Base-by-base conservation (phyloP, 2,113 vertebrate species). In the Ia io region DNA sequence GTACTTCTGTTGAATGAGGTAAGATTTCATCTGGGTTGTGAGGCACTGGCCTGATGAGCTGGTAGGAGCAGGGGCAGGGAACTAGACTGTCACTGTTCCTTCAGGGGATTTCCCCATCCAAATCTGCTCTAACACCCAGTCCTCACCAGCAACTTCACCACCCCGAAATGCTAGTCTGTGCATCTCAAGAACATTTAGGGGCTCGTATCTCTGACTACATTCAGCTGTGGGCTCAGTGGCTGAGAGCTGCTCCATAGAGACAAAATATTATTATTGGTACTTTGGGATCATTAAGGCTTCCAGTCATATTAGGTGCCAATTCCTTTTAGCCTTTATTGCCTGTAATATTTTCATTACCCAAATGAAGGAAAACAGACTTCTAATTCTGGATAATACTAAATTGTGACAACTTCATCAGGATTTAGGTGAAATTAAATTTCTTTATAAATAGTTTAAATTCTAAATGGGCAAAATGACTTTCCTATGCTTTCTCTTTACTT, bases 371-470 rank as follows among this genome's bases (percentile, higher is more conserved):
- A 80, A 63, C 44, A 56, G 84, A 93, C 59, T 83, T 94, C 37
- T 82, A 84, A 79, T 95, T 93, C 79, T 87, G 69, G 56, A 37
- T 94, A 47, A 70, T 77, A 53, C 80, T 40, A 93, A 51, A 93
- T 40, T 74, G 37, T 51, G 84, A 84, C 22, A 89, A 59, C 4
- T 47, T 25, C 59, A 74, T 63, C 5, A 74, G 77, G 37, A 90
- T 67, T 79, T 25, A 61, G 71, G 37, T 51, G 7, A 30, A 79
- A 73, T 84, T 90, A 76, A 25, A 63, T 94, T 56, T 88, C 59
- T 84, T 73, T 42, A 78, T 80, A 96, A 47, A 78, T 65, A 47
- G 28, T 63, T 53, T 59, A 69, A 71, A 78, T 84, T 76, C 77
- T 84, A 32, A 84, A 51, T 84, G 35, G 22, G 30, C 32, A 17